phyloP scores from a whole-genome alignment of 2,888 invertebrate species.

The Candidula unifasciata region DNA sequence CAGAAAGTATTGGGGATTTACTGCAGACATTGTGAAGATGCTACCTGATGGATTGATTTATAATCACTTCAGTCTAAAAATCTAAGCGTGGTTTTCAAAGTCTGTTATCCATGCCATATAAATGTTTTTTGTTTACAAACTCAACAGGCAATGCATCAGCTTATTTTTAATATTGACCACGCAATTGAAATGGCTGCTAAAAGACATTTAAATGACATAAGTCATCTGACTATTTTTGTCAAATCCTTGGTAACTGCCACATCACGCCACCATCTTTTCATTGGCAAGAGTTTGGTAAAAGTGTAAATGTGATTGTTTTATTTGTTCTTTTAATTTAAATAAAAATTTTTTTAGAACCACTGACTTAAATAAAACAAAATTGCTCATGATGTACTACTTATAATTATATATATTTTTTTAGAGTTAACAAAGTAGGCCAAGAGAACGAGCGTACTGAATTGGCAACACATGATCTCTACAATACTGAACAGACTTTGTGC shows the following conservation, averaged over 20 bases:
- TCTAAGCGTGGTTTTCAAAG: background rate
- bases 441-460: too few species aligned
- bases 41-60: too few species aligned
- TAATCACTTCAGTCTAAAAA: background rate
- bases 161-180: background rate
- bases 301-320: background rate
- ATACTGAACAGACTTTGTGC: too few species aligned
- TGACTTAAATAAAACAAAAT: background rate
- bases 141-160: background rate
- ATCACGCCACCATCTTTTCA: background rate
- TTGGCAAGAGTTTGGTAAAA: constrained; percentile 13
- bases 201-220: background rate
- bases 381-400: too few species aligned
- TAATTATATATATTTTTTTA: too few species aligned
- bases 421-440: too few species aligned
- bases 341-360: background rate
- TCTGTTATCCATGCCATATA: background rate
- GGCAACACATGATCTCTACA: too few species aligned
- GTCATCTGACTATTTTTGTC: background rate
- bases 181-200: background rate
- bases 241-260: background rate
- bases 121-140: background rate
- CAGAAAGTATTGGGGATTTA: too few species aligned
- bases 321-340: too few species aligned
- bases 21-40: too few species aligned